Evolutionary conservation across 1,140 invertebrate species (phyloP).

Genomic region (Drosophila parabipectinata): DNA sequence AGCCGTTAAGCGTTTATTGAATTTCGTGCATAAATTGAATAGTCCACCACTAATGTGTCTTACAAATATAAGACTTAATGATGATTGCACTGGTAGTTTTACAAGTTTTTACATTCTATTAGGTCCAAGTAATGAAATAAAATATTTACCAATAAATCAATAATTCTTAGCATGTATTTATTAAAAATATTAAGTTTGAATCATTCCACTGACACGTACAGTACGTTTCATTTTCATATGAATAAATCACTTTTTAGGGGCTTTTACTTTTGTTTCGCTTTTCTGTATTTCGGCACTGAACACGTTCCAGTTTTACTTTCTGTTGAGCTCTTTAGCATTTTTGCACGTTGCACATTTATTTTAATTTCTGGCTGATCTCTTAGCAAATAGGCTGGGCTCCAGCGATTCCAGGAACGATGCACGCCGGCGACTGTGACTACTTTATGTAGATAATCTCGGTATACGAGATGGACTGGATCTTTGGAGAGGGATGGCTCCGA

Average conservation of each 20-base stretch:
- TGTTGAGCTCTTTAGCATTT: constrained; percentile 53
- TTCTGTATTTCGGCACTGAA: constrained; percentile 21
- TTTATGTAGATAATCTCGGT: constrained; percentile 62
- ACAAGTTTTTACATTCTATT: too few relatives aligned
- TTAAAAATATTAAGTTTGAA: background rate
- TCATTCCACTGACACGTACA: constrained; percentile 17
- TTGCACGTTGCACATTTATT: constrained; percentile 79
- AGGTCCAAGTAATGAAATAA: too few relatives aligned
- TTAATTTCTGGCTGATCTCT: constrained; percentile 71
- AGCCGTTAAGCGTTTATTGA: background rate
- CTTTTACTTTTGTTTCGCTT: constrained; percentile 30
- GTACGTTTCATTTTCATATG: constrained; percentile 28
- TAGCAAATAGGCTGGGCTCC: constrained; percentile 56
- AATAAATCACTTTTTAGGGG: constrained; percentile 61
- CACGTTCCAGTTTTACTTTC: constrained; percentile 65
- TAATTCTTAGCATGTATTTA: background rate
- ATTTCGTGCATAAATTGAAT: background rate
- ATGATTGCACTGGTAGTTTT: background rate
- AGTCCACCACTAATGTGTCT: background rate
- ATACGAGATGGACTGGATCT: constrained; percentile 16
- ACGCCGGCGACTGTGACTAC: constrained; percentile 21
- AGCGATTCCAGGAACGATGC: constrained; percentile 35
- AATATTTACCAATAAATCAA: background rate
- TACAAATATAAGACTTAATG: background rate
- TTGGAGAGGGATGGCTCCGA: background rate